Base-by-base conservation (phyloP, 1,140 invertebrate genomes). In the Saccostrea glomerata region DNA sequence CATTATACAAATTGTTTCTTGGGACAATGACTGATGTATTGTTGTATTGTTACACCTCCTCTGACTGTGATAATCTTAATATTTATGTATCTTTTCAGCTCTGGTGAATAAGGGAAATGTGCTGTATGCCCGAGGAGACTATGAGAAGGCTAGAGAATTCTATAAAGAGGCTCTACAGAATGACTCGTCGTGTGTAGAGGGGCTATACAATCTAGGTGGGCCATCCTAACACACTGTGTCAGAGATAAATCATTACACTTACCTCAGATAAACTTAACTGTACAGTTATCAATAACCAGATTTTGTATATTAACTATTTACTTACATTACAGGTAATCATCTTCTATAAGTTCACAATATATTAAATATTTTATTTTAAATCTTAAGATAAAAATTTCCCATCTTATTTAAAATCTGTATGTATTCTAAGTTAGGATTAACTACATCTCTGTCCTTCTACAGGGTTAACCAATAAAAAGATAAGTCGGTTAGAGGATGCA, bases 51-150 rank as follows among this genome's bases (percentile, higher is more conserved):
- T 36, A 36, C 30, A 36, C 30, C 30, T 36, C 30, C 30, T 36
- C 30, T 6, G 47, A 47, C 47, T 7, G 47, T 47, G 47, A 47
- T 47, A 47, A 47, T 47, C 47, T 47, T 47, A 9, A 47, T 47
- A 47, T 47, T 47, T 47, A 47, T 47, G 9, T 30, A 36, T 54
- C 5, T 23, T 90, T 91, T 36, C 90, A 95, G 98, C 97, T 25
- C 96, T 98, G 91, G 97, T 99, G 0, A 99, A 99, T 95, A 96
- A 98, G 92, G 97, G 98, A 4, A 98, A 98, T 93, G 97, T 98
- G 90, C 96, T 97, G 82, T 97, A 97, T 93, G 96, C 96, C 63
- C 97, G 96, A 92, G 96, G 96, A 82, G 97, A 98, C 87, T 96
- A 96, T 85, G 97, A 97, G 88, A 96, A 96, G 92, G 98, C 98